A percentile compares a stretch with the other conserved stretches of the same genome.
Conservation (phyloP, 2,888 invertebrate genomes). For the Cryptocheilus praepositus region DNA sequence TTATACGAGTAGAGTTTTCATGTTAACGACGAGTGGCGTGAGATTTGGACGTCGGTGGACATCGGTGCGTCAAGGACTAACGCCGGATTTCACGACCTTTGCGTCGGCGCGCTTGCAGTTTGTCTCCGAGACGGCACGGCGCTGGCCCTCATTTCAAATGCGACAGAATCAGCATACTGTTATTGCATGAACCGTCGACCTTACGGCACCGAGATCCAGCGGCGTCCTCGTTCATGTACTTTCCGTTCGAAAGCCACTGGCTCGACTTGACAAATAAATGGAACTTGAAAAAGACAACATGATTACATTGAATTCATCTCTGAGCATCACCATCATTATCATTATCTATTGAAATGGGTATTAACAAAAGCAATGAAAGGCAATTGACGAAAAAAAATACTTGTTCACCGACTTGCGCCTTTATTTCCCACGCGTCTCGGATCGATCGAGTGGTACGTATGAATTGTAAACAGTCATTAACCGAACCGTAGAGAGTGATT, state of each 20-base stretch:
- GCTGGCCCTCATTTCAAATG: background rate
- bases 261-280: constrained; percentile 65
- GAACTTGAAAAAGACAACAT: constrained; percentile 45
- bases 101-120: background rate
- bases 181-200: constrained; percentile 27
- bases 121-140: background rate
- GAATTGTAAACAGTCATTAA: constrained; percentile 39
- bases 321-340: constrained; percentile 55
- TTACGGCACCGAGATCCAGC: constrained; percentile 64
- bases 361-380: constrained; percentile 23
- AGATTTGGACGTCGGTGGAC: constrained; percentile 59
- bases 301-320: constrained; percentile 49
- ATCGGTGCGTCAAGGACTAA: constrained; percentile 54
- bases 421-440: constrained; percentile 75
- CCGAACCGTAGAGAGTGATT: constrained; percentile 55
- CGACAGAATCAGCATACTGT: constrained; percentile 15
- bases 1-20: constrained; percentile 59
- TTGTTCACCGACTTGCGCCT: constrained; percentile 73
- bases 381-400: constrained; percentile 65
- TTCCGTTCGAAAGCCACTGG: constrained; percentile 60
- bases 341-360: constrained; percentile 18
- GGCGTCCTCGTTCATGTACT: constrained; percentile 66
- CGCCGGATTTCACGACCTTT: background rate
- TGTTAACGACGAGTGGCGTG: constrained; percentile 59
- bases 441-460: constrained; percentile 75